phyloP scores from a whole-genome alignment of 2,888 invertebrate species.

The Noctua janthe region DNA sequence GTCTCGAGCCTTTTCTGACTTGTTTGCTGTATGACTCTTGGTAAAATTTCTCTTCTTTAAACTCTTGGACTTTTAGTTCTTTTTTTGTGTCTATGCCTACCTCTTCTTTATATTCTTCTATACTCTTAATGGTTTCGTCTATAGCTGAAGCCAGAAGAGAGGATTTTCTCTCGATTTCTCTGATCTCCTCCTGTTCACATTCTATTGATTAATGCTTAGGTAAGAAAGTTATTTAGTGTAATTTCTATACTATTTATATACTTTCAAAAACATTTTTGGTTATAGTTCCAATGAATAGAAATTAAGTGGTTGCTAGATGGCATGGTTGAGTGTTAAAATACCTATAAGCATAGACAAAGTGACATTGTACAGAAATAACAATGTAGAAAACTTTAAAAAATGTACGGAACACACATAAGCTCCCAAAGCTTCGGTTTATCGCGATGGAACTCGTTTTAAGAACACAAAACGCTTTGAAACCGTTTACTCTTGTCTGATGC shows the following conservation, averaged over 20 bases:
- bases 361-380: neutral
- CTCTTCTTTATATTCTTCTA: slow-evolving; percentile 87
- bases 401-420: neutral
- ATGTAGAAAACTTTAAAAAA: neutral
- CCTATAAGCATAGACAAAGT: neutral
- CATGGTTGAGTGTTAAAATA: neutral
- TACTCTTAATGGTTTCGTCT: slow-evolving; percentile 85
- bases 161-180: slow-evolving; percentile 84
- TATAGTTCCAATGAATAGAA: neutral
- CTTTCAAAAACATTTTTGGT: neutral
- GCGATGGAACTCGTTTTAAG: neutral
- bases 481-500: neutral
- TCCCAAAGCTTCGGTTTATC: neutral
- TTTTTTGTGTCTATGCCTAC: slow-evolving; percentile 78
- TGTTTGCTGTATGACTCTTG: slow-evolving; percentile 39
- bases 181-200: slow-evolving; percentile 82
- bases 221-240: too few species aligned
- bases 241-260: neutral
- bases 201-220: neutral
- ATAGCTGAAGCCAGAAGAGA: slow-evolving; percentile 85
- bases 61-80: slow-evolving; percentile 53
- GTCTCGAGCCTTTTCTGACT: slow-evolving; percentile 25
- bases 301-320: neutral
- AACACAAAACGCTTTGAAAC: neutral
- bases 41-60: slow-evolving; percentile 57